Evolutionary conservation across 2,113 vertebrate species (phyloP), one percentile per base, ranked within the genome.

Genomic region (Argyrosomus japonicus): DNA sequence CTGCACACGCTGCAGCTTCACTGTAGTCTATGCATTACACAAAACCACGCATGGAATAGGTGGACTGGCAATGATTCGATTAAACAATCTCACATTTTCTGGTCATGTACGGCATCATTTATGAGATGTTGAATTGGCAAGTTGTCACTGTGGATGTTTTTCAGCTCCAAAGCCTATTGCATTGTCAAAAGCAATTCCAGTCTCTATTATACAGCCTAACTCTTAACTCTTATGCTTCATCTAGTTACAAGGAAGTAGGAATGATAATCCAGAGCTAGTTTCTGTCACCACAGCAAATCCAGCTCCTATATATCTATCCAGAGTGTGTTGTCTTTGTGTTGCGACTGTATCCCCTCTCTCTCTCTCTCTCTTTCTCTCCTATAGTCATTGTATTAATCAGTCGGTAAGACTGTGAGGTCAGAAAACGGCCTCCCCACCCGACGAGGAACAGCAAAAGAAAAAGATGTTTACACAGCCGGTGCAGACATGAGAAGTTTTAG

Each of bases 401-500:
- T 69, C 21, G 57, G 25, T 48, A 45, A 80, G 78, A 54, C 77
- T 45, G 65, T 57, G 72, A 76, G 61, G 88, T 78, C 78, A 72
- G 50, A 71, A 80, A 68, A 27, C 68, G 4, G 27, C 29, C 29
- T 19, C 43, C 45, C 64, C 0, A 1, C 47, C 56, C 1, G 27
- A 67, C 32, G 11, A 64, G 27, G 60, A 72, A 56, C 65, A 62
- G 74, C 68, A 75, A 62, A 68, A 79, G 77, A 69, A 89, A 36
- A 85, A 53, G 2, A 81, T 88, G 91, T 92, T 89, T 85, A 89
- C 89, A 86, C 75, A 87, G 72, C 81, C 47, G 11, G 75, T 53
- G 6, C 83, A 84, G 86, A 87, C 86, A 64, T 5, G 11, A 90
- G 77, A 93, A 89, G 74, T 91, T 93, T 82, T 3, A 79, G 86